Conservation (phyloP, 2,113 vertebrate genomes). For the Crotalus tigris region DNA sequence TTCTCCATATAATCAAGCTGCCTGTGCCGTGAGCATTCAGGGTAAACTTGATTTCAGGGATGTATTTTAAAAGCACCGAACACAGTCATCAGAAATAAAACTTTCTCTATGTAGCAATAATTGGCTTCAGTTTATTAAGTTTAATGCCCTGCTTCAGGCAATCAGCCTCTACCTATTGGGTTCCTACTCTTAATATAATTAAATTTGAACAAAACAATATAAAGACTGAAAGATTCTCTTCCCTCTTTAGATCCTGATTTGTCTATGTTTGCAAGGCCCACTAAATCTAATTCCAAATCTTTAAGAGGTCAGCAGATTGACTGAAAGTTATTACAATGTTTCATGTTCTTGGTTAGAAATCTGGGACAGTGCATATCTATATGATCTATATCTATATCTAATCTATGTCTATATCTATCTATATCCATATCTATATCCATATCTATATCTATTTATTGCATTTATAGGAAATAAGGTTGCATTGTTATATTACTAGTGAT, state of each 20-base stretch:
- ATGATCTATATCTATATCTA: too few species aligned
- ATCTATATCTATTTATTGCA: background rate
- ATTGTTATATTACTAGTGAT: background rate
- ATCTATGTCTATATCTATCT: background rate
- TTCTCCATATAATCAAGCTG: constrained; percentile 17
- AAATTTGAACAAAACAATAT: constrained; percentile 74
- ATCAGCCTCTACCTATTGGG: constrained; percentile 60
- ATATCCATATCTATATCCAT: background rate
- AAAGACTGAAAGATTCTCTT: constrained; percentile 66
- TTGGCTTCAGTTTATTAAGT: constrained; percentile 47
- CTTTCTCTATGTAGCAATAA: constrained; percentile 1
- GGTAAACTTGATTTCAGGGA: constrained; percentile 20
- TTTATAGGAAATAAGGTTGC: background rate
- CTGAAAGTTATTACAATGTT: background rate
- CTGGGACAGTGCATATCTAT: background rate
- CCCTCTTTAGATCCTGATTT: constrained; percentile 66
- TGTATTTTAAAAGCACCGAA: constrained; percentile 38
- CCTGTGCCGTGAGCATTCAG: constrained; percentile 39
- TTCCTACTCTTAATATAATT: constrained; percentile 70
- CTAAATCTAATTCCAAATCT: constrained; percentile 27
- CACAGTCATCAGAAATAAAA: background rate
- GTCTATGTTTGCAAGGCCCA: constrained; percentile 32
- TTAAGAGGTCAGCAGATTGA: background rate
- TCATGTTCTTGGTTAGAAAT: background rate
- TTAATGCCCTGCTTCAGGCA: constrained; percentile 65